Conservation (phyloP, 2,888 invertebrate genomes). For the Tinea semifulvella region DNA sequence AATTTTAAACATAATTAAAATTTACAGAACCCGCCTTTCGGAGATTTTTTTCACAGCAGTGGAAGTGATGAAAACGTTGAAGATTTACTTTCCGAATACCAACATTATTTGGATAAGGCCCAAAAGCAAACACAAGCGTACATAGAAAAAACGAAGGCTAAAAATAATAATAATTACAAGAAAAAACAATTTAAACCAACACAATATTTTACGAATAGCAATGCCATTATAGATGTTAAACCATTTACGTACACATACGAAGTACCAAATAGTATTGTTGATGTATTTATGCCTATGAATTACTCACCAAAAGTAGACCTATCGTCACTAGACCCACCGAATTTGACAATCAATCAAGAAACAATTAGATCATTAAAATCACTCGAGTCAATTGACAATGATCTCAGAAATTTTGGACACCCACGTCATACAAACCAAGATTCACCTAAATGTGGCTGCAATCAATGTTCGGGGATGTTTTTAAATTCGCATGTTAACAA, state of each 20-base stretch:
- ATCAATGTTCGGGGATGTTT: too few relatives aligned
- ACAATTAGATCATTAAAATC: not conserved
- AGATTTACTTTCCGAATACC: slow-evolving; percentile 48
- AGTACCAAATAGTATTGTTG: slow-evolving; percentile 21
- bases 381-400: not conserved
- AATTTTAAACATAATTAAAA: slow-evolving; percentile 8
- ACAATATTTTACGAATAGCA: not conserved
- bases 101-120: slow-evolving; percentile 48
- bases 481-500: not conserved
- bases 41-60: slow-evolving; percentile 30
- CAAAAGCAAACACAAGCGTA: slow-evolving; percentile 43
- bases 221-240: not conserved
- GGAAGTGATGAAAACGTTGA: slow-evolving; percentile 49
- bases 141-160: slow-evolving; percentile 38
- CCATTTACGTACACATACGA: not conserved
- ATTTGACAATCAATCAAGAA: slow-evolving; percentile 12
- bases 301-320: slow-evolving; percentile 25
- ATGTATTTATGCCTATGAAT: slow-evolving; percentile 36
- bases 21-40: slow-evolving; percentile 37
- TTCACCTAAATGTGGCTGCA: not conserved
- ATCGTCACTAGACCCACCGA: slow-evolving; percentile 19
- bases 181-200: not conserved
- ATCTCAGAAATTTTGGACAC: not conserved
- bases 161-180: slow-evolving; percentile 47
- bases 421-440: not conserved